Evolutionary conservation across 2,113 vertebrate species (phyloP).

Genomic region (Stigmatopora nigra): DNA sequence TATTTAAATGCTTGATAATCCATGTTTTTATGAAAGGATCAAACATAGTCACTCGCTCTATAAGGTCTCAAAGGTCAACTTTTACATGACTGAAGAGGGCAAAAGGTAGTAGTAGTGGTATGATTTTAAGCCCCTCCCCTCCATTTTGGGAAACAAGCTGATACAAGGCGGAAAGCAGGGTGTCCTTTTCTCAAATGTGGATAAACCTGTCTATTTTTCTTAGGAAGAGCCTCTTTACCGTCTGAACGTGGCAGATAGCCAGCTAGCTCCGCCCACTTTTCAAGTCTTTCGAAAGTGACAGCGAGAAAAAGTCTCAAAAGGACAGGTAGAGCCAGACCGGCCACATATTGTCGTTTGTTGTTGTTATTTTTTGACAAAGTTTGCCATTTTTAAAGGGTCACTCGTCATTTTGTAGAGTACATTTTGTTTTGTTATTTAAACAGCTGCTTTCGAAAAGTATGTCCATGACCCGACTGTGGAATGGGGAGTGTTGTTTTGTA

Average conservation of each 20-base stretch:
- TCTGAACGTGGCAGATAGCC: conserved; percentile 58
- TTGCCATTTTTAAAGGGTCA: conserved; percentile 45
- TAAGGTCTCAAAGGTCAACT: no score
- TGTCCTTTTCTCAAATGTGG: conserved; percentile 55
- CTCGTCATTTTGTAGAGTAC: conserved; percentile 33
- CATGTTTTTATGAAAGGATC: no score
- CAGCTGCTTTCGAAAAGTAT: conserved; percentile 74
- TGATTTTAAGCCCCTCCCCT: conserved; percentile 20
- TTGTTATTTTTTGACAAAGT: conserved; percentile 53
- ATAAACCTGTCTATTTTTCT: conserved; percentile 65
- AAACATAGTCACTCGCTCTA: background rate
- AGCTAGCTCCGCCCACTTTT: conserved; percentile 21
- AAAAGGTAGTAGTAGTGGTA: no score
- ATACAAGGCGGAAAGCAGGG: conserved; percentile 28
- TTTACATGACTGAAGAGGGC: no score
- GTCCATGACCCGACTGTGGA: conserved; percentile 21
- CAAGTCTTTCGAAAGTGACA: background rate
- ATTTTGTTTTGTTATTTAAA: conserved; percentile 44
- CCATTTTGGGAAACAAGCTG: conserved; percentile 21
- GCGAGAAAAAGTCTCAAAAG: conserved; percentile 10
- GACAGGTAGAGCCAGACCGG: conserved; percentile 52
- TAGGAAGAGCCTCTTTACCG: conserved; percentile 48
- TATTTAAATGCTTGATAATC: no score
- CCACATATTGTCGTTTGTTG: conserved; percentile 36
- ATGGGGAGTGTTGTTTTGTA: background rate